A percentile compares a stretch with the other conserved stretches of the same genome.
Conservation (phyloP, 2,113 vertebrate species). For the Erythrolamprus reginae region DNA sequence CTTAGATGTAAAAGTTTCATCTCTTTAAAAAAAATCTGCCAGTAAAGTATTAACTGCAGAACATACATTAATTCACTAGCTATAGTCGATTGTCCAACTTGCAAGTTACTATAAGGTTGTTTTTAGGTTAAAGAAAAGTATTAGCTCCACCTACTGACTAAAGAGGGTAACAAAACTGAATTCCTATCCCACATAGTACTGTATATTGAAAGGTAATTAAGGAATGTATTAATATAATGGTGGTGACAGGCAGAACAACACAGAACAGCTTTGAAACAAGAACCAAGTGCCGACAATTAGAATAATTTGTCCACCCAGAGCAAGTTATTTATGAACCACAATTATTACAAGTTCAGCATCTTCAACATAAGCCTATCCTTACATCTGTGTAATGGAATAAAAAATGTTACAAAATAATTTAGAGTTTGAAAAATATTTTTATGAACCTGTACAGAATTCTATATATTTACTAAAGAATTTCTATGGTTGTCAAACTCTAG, state of each 20-base stretch:
- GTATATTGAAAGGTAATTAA: neutral
- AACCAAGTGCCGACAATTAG: neutral
- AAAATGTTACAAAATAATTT: neutral
- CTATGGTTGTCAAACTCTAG: neutral
- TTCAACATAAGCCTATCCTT: neutral
- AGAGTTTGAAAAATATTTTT: neutral
- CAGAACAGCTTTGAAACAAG: neutral
- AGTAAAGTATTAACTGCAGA: neutral
- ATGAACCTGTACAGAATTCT: neutral
- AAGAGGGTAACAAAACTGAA: neutral
- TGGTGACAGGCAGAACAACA: neutral
- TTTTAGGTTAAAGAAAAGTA: neutral
- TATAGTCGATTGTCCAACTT: neutral
- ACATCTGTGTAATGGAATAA: neutral
- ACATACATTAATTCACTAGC: neutral
- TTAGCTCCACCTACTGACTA: neutral
- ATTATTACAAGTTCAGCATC: neutral
- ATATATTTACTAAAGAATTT: neutral
- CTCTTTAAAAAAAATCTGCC: neutral
- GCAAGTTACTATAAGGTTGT: neutral
- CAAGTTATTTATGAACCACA: neutral
- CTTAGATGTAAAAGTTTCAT: neutral
- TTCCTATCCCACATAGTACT: neutral
- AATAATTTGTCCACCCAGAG: neutral
- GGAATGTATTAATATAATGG: neutral